Percentiles rank a stretch among this genome's conserved stretches.
phyloP scores from a whole-genome alignment of 2,797 vertebrate species.

The Lepilemur septentrionalis region DNA sequence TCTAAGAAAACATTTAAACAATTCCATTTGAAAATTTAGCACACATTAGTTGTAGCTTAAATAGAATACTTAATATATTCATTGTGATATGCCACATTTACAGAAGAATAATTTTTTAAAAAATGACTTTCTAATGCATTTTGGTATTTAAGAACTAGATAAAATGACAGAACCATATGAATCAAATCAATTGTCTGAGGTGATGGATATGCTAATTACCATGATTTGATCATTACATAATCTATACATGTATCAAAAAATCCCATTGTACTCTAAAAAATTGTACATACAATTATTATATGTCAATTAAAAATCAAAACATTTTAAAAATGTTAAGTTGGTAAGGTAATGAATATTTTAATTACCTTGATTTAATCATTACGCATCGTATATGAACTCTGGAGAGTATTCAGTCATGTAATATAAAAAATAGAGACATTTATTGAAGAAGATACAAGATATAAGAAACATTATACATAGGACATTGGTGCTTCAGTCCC shows the following conservation, averaged over 20 bases:
- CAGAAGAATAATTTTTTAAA: not conserved
- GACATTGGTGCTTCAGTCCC: too few species aligned
- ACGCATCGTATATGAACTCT: too few species aligned
- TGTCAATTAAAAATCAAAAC: not conserved
- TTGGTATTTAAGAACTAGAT: not conserved
- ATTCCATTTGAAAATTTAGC: not conserved
- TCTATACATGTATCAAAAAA: not conserved
- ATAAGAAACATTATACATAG: too few species aligned
- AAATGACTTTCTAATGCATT: not conserved
- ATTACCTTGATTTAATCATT: not conserved
- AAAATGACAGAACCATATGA: not conserved
- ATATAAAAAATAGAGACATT: too few species aligned
- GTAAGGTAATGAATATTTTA: not conserved
- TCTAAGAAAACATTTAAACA: not conserved
- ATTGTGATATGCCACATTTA: not conserved
- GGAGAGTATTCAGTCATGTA: too few species aligned
- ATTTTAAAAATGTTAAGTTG: not conserved
- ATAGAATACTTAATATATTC: not conserved
- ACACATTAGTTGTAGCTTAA: not conserved
- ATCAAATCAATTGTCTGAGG: not conserved
- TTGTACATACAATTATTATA: not conserved
- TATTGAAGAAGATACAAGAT: too few species aligned
- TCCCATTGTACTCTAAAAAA: not conserved
- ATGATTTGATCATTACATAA: not conserved
- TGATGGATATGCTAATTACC: not conserved